Evolutionary conservation across 2,888 invertebrate species (phyloP).

Genomic region (Laspeyria flexula): DNA sequence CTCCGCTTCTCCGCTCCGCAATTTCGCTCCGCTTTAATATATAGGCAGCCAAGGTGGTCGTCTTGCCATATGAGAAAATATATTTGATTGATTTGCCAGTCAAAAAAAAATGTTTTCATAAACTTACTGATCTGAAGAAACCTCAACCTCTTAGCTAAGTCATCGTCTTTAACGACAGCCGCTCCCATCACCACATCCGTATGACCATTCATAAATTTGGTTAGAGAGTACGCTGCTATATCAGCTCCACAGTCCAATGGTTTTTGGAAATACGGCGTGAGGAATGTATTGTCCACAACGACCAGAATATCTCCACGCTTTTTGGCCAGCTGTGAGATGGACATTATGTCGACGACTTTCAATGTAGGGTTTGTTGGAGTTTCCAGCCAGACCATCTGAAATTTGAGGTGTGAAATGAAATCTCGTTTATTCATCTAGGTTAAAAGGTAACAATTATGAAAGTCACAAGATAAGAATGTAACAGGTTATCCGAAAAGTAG

Average conservation of each 20-base stretch:
- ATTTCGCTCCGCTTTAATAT: too few species aligned
- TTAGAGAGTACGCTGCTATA: conserved; percentile 95
- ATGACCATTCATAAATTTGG: conserved; percentile 99
- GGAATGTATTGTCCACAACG: conserved; percentile 73
- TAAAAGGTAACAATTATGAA: too few species aligned
- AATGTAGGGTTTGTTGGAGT: conserved; percentile 97
- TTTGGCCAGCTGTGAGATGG: conserved; percentile 87
- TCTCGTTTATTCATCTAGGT: too few species aligned
- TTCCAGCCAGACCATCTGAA: conserved; percentile 96
- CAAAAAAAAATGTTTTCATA: neutral
- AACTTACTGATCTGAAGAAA: conserved; percentile 89
- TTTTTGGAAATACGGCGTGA: conserved; percentile 95
- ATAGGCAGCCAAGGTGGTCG: too few species aligned
- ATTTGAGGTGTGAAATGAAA: conserved; percentile 37
- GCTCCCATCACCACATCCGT: conserved; percentile 99
- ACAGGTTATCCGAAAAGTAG: too few species aligned
- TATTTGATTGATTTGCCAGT: too few species aligned
- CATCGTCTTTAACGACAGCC: conserved; percentile 90
- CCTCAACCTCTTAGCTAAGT: conserved; percentile 89
- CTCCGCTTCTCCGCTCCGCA: too few species aligned
- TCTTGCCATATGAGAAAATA: too few species aligned
- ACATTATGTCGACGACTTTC: conserved; percentile 94
- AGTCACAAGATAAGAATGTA: too few species aligned
- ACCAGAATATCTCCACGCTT: conserved; percentile 26
- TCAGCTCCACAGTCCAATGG: conserved; percentile 97